These are phyloP conservation scores for Aplodontia rufa DNA, from an alignment of 2,113 vertebrate species.

Conservation along the genomic window DNA sequence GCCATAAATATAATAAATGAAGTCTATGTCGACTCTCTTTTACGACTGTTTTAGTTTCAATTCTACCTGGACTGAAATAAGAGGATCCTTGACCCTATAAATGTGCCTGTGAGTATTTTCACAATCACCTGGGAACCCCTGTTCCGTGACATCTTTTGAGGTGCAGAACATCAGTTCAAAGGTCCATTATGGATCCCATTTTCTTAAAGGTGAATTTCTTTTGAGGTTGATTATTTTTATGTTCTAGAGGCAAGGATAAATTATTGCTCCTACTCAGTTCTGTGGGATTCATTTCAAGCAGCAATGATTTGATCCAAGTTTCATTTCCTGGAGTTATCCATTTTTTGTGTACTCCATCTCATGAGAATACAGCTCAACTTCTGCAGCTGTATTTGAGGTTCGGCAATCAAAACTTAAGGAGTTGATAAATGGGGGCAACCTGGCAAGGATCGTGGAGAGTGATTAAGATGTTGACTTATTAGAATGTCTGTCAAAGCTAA, in stretches of 20 bases:
- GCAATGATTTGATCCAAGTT: constrained; percentile 19
- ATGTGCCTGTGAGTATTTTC: background rate
- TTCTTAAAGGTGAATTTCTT: background rate
- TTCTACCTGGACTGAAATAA: background rate
- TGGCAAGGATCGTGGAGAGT: background rate
- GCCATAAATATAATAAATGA: background rate
- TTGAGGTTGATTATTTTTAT: constrained; percentile 41
- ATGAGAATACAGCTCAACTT: constrained; percentile 3
- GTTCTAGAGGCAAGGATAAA: constrained; percentile 2
- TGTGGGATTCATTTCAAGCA: background rate
- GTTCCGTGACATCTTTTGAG: background rate
- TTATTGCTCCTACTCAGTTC: background rate
- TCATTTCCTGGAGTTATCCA: constrained; percentile 41
- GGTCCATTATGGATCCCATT: background rate
- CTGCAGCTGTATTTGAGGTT: constrained; percentile 18
- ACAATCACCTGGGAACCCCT: background rate
- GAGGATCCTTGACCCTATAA: background rate
- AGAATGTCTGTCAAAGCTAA: background rate
- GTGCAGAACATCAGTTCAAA: background rate
- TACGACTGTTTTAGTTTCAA: background rate
- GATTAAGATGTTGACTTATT: constrained; percentile 6
- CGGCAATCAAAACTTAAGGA: constrained; percentile 5
- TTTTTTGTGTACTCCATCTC: constrained; percentile 31
- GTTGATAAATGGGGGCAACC: background rate
- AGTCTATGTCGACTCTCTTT: background rate